phyloP scores from a whole-genome alignment of 2,888 invertebrate species.

The Drosophila peninsularis region DNA sequence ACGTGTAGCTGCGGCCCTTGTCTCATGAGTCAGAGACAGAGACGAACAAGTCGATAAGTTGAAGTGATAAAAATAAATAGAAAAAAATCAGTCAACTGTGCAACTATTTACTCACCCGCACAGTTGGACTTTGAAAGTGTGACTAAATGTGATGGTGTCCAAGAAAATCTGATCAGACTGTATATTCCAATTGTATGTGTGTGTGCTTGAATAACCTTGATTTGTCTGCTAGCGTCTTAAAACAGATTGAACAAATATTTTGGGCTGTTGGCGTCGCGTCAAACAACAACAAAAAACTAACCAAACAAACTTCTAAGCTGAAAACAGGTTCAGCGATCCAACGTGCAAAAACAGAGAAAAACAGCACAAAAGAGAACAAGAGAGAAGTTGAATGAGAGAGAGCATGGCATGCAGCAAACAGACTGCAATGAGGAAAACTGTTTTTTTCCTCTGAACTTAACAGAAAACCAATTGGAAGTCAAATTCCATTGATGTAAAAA shows the following conservation, averaged over 20 bases:
- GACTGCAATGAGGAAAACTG: constrained; percentile 5
- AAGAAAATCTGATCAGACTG: constrained; percentile 9
- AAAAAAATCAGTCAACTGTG: constrained; percentile 1
- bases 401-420: neutral
- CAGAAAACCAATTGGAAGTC: constrained; percentile 20
- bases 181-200: neutral
- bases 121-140: constrained; percentile 42
- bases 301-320: constrained; percentile 34
- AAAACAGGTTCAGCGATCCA: constrained; percentile 45
- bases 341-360: constrained; percentile 45
- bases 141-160: constrained; percentile 26
- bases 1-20: constrained; percentile 33
- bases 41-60: constrained; percentile 18
- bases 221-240: constrained; percentile 45
- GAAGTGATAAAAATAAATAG: constrained; percentile 21
- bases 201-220: constrained; percentile 48
- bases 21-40: constrained; percentile 37
- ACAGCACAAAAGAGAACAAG: constrained; percentile 30
- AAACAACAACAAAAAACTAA: constrained; percentile 24
- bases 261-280: constrained; percentile 13
- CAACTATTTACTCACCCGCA: constrained; percentile 37
- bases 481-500: constrained; percentile 32
- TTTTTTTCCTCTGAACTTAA: constrained; percentile 4
- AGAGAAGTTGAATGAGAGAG: constrained; percentile 9
- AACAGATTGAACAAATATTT: constrained; percentile 17